Evolutionary conservation across 2,888 invertebrate species (phyloP).

Genomic region (Meta bourneti): DNA sequence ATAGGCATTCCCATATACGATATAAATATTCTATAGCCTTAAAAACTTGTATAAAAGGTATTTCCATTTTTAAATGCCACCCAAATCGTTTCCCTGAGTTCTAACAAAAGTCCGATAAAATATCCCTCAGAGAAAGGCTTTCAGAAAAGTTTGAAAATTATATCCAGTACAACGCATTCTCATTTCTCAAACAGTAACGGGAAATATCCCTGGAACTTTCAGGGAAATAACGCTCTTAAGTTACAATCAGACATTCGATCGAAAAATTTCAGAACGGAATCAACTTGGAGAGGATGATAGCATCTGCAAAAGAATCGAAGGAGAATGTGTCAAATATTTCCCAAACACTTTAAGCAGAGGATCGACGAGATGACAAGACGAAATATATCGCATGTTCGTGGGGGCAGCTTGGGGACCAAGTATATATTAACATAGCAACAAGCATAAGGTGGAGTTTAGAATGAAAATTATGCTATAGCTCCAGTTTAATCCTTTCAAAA

Average conservation of each 20-base stretch:
- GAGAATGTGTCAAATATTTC: conserved; percentile 47
- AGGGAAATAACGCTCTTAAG: neutral
- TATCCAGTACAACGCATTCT: neutral
- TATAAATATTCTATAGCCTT: no score
- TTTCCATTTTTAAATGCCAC: no score
- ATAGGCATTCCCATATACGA: no score
- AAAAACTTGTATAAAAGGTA: no score
- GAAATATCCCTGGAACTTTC: no score
- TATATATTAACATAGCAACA: conserved; percentile 15
- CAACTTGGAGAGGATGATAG: conserved; percentile 21
- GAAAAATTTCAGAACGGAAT: conserved; percentile 44
- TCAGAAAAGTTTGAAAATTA: neutral
- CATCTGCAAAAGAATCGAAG: conserved; percentile 14
- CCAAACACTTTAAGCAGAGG: conserved; percentile 26
- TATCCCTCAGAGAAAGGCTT: neutral
- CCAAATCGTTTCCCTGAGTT: no score
- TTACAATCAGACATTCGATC: conserved; percentile 18
- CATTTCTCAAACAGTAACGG: neutral
- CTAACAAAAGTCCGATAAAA: neutral
- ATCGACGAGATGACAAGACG: neutral
- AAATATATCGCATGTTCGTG: neutral
- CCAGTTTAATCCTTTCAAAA: no score
- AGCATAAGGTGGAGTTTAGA: neutral
- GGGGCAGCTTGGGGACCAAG: neutral
- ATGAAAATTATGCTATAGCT: no score